A percentile compares a stretch with the other conserved stretches of the same genome.
Evolutionary conservation across 2,113 vertebrate species (phyloP).

Genomic region (Ciconia stormi): DNA sequence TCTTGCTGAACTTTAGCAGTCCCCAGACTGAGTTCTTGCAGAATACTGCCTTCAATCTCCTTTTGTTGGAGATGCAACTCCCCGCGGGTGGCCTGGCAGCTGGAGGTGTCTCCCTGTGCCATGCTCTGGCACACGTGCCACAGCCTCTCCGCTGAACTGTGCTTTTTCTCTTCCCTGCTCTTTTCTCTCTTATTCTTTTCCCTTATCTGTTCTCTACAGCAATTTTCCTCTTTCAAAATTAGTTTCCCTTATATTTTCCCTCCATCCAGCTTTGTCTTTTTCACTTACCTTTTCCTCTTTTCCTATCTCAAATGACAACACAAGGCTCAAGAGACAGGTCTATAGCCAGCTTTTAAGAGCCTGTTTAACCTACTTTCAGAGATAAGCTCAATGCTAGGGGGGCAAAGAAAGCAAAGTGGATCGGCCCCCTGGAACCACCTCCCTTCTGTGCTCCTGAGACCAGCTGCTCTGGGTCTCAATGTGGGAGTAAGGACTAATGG

Average conservation of each 20-base stretch:
- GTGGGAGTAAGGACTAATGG: background rate
- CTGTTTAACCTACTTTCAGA: background rate
- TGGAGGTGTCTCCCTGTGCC: background rate
- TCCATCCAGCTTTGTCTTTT: background rate
- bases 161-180: background rate
- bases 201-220: conserved; percentile 35
- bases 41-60: background rate
- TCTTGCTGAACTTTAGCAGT: conserved; percentile 5
- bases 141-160: background rate
- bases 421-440: background rate
- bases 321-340: background rate
- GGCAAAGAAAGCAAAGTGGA: background rate
- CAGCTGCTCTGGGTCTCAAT: background rate
- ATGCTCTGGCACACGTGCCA: background rate
- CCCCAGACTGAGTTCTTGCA: background rate
- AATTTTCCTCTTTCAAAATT: background rate
- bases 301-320: background rate
- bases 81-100: conserved; percentile 1
- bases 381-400: background rate
- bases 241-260: background rate
- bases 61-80: conserved; percentile 14
- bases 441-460: background rate
- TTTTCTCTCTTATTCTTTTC: background rate
- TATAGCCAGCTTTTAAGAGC: background rate
- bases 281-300: background rate